Evolutionary conservation across 30 jellyfish, hydroid and myxozoan genomes (phyloP), one percentile per base, ranked within the genome.

Genomic region (Cassiopea xamachana): DNA sequence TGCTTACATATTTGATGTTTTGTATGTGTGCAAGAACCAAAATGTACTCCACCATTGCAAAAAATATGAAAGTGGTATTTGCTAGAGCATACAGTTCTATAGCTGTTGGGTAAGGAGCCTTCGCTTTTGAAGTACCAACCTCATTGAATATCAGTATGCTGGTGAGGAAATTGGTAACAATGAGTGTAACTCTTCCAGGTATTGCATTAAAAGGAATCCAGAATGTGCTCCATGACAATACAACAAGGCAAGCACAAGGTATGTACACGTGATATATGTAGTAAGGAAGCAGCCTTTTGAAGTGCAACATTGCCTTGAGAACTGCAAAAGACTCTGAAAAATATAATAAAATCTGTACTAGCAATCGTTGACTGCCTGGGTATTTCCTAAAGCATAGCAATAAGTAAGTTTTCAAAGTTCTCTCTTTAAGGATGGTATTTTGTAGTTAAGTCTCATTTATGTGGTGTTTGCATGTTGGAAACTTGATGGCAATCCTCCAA

Each of bases 131-230:
- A 14, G 77, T 18, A 46, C 97, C 89, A 59, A 88, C 89, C 12
- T 86, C 73, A 81, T 79, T 78, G 73, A 88, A 69, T 46, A 88
- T 55, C 48, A 88, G 64, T 70, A 88, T 59, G 10, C 87, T 88
- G 10, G 96, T 44, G 39, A 88, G 86, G 80, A 88, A 88, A 62
- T 77, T 88, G 16, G 96, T 88, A 58, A 79, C 92, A 70, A 88
- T 79, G 8, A 88, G 83, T 4, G 96, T 88, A 46, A 88, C 96
- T 47, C 96, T 79, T 8, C 87, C 96, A 59, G 96, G 96, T 1
- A 88, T 91, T 18, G 96, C 96, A 6, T 48, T 76, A 7, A 73
- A 18, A 43, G 96, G 91, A 69, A 88, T 77, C 96, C 96, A 88
- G 14, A 88, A 80, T 46, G 87, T 88, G 55, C 90, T 74, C 91